These are phyloP conservation scores for Cabera pusaria DNA, from an alignment of 2,888 invertebrate species.

Conservation along the genomic window DNA sequence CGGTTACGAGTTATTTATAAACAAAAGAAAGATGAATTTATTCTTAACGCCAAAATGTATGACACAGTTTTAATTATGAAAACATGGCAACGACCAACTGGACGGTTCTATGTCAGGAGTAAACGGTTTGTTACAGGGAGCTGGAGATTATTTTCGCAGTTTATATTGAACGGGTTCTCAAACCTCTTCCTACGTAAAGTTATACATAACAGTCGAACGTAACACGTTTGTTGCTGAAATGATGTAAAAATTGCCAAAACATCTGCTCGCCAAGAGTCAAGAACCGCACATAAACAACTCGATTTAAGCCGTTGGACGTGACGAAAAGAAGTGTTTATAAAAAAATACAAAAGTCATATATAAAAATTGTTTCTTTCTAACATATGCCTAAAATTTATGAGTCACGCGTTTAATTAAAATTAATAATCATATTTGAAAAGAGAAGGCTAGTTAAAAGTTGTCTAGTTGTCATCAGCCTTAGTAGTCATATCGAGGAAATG, in stretches of 20 bases:
- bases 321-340: constrained; percentile 7
- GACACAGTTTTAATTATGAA: constrained; percentile 69
- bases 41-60: constrained; percentile 66
- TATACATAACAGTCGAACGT: constrained; percentile 31
- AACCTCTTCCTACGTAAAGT: constrained; percentile 27
- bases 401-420: not conserved
- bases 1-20: constrained; percentile 80
- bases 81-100: constrained; percentile 47
- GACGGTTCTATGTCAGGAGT: constrained; percentile 30
- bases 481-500: constrained; percentile 35
- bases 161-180: constrained; percentile 27
- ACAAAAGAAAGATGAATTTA: constrained; percentile 74
- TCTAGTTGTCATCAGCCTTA: constrained; percentile 42
- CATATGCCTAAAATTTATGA: not conserved
- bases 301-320: constrained; percentile 13
- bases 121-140: constrained; percentile 21
- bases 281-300: constrained; percentile 25
- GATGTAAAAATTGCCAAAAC: constrained; percentile 30
- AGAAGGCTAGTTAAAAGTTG: constrained; percentile 35
- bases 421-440: not conserved
- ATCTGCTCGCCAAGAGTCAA: constrained; percentile 23
- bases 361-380: constrained; percentile 5
- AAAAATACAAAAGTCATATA: constrained; percentile 3
- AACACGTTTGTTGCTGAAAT: constrained; percentile 25
- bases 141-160: constrained; percentile 30